These are phyloP conservation scores for Myrmophylax atrothorax DNA, from an alignment of 2,113 vertebrate genomes.

Conservation along the genomic window DNA sequence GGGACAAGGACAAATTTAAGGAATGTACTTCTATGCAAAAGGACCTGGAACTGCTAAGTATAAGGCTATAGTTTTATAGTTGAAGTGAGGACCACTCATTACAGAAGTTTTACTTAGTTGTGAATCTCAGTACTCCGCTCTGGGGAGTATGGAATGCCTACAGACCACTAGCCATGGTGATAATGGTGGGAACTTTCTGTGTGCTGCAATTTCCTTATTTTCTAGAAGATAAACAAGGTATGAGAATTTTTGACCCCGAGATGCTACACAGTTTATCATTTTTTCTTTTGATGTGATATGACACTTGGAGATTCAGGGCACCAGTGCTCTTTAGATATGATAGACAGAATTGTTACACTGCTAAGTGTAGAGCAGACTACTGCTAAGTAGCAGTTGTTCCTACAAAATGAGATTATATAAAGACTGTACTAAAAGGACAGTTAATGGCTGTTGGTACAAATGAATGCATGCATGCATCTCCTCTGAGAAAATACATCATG, in stretches of 20 bases:
- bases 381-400: not conserved
- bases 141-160: not conserved
- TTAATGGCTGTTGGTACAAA: slow-evolving; percentile 41
- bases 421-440: not conserved
- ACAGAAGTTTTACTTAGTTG: not conserved
- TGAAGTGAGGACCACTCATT: not conserved
- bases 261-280: not conserved
- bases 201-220: not conserved
- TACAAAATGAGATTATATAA: not conserved
- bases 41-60: not conserved
- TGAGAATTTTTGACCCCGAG: not conserved
- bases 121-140: not conserved
- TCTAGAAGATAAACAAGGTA: not conserved
- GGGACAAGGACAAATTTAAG: not conserved
- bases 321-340: not conserved
- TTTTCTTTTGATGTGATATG: not conserved
- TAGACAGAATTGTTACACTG: not conserved
- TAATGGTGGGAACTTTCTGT: not conserved
- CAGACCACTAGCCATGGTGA: not conserved
- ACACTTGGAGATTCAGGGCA: not conserved
- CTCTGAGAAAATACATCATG: not conserved
- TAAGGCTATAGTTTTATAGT: not conserved
- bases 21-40: not conserved
- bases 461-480: not conserved
- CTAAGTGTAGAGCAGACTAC: not conserved